Conservation (phyloP, 2,888 invertebrate genomes). For the Trichogramma dendrolimi region DNA sequence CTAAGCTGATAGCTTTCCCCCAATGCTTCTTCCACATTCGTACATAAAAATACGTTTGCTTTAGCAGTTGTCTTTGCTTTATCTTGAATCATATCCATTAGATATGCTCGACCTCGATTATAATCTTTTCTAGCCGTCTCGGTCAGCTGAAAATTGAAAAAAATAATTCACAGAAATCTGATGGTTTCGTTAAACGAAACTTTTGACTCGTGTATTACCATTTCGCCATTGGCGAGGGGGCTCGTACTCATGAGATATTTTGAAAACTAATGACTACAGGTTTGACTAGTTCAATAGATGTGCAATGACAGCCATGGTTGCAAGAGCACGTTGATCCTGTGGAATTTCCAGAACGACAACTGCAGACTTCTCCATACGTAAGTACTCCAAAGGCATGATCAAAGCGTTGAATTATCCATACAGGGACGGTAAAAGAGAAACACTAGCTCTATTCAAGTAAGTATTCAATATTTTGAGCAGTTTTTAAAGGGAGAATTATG, state of each 20-base stretch:
- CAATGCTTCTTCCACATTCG: too few relatives aligned
- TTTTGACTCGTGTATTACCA: conserved; percentile 54
- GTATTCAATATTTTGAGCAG: too few relatives aligned
- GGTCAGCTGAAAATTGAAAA: conserved; percentile 65
- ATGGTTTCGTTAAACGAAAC: background rate
- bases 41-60: too few relatives aligned
- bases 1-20: too few relatives aligned
- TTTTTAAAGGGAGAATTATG: too few relatives aligned
- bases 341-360: conserved; percentile 47
- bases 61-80: too few relatives aligned
- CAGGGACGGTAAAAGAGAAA: conserved; percentile 42
- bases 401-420: conserved; percentile 46
- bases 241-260: conserved; percentile 60
- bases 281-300: conserved; percentile 86
- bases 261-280: conserved; percentile 85
- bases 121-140: conserved; percentile 88
- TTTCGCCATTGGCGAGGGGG: conserved; percentile 63
- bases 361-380: conserved; percentile 48
- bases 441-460: conserved; percentile 40
- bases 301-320: conserved; percentile 75
- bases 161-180: conserved; percentile 1
- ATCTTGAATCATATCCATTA: conserved; percentile 66
- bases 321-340: conserved; percentile 47
- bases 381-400: conserved; percentile 46
- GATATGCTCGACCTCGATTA: conserved; percentile 89